Evolutionary conservation across 2,888 invertebrate genomes (phyloP).

Genomic region (Omphaloscelis lunosa): DNA sequence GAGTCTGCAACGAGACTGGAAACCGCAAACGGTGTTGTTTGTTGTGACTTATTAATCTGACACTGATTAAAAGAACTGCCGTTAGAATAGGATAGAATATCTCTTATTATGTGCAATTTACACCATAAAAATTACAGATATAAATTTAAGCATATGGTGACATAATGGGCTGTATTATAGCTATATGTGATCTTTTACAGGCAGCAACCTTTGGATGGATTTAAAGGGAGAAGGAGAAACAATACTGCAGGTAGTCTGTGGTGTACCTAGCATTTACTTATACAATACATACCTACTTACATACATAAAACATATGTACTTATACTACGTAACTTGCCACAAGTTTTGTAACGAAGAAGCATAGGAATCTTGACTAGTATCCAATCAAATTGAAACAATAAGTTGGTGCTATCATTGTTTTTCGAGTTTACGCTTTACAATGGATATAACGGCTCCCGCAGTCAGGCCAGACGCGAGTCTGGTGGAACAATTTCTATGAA

Average conservation of each 20-base stretch:
- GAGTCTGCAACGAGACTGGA: slow-evolving; percentile 6
- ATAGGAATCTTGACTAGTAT: neutral
- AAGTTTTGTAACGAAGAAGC: neutral
- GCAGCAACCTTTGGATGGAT: neutral
- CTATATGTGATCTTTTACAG: no score
- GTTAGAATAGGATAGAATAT: no score
- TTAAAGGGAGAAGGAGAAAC: neutral
- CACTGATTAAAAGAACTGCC: slow-evolving; percentile 25
- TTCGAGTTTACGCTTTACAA: neutral
- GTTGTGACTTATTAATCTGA: slow-evolving; percentile 24
- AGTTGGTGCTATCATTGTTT: neutral
- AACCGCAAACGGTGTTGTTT: slow-evolving; percentile 24
- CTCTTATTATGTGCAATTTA: neutral
- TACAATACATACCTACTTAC: no score
- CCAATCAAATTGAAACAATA: neutral
- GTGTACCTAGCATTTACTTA: no score
- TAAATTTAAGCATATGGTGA: no score
- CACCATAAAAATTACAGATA: neutral
- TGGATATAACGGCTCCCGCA: neutral
- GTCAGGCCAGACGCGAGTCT: no score
- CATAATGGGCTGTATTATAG: no score
- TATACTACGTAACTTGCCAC: neutral
- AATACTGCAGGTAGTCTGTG: no score
- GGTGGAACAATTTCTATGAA: no score
- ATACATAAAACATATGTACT: no score